Evolutionary conservation across 2,797 vertebrate genomes (phyloP), one percentile per base, ranked within the genome.

Genomic region (Gastrophryne carolinensis): DNA sequence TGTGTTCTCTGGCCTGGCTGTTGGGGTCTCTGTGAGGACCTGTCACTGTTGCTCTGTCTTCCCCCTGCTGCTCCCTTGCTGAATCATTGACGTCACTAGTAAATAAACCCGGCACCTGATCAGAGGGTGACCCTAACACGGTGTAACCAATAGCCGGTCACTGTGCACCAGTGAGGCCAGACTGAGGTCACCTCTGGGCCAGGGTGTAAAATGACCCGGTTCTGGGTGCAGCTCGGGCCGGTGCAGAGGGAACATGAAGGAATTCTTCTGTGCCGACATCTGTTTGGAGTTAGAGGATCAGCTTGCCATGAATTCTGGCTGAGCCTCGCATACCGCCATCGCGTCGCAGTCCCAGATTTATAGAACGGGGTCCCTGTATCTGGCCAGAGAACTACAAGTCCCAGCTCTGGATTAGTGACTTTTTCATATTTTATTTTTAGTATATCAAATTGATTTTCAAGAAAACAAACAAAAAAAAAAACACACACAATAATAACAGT

Each of bases 251-350:
- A 17, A 41, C 15, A n/a, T n/a, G 39, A 13, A 39, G 13, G 17
- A 0, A 17, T 34, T 56, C 15, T 56, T 17, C 29, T 11, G 8
- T n/a, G 21, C 29, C 7, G 26, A 57, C 67, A 70, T 70, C 52
- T 70, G 67, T 39, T 70, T 58, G 37, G 44, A 41, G 67, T 70
- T 70, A 58, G 9, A 34, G 9, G 27, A 58, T 58, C 32, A 15
- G n/a, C 39, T 41, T 17, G 17, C 39, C 15, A 2, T 41, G 39
- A 41, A 41, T 41, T 41, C 39, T 17, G 39, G 39, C 39, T 41
- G 39, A 41, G 17, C 39, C 17, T 41, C 17, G 5, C 8, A 41
- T n/a, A 5, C 39, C 5, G 39, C 15, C 8, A 5, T 13, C 39
- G 15, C 17, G 39, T 41, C 39, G 7, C 39, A 0, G 15, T n/a